These are phyloP conservation scores for Dynastes maya DNA, from an alignment of 2,888 invertebrate genomes.

Conservation along the genomic window DNA sequence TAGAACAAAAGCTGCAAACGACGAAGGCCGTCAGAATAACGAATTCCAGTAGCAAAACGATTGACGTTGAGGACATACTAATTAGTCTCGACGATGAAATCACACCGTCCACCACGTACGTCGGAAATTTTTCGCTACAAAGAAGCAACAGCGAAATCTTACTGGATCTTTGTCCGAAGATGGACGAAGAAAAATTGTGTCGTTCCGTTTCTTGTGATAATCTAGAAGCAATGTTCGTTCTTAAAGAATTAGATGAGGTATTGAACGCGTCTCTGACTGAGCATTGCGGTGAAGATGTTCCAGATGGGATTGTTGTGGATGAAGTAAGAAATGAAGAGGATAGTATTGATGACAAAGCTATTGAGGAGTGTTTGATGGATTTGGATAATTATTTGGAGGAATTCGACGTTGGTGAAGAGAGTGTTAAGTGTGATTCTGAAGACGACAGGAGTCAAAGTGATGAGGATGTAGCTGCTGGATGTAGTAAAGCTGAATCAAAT, in stretches of 20 bases:
- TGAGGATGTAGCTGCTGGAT: conserved; percentile 20
- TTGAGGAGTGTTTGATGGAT: conserved; percentile 72
- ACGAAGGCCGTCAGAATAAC: conserved; percentile 50
- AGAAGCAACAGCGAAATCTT: conserved; percentile 50
- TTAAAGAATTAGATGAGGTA: conserved; percentile 76
- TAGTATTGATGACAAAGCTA: conserved; percentile 60
- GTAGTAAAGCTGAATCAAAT: not conserved
- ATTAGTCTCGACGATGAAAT: conserved; percentile 65
- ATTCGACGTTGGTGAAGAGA: conserved; percentile 64
- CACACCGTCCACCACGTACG: not conserved
- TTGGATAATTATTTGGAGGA: conserved; percentile 73
- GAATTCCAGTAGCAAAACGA: conserved; percentile 50
- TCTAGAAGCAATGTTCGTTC: conserved; percentile 71
- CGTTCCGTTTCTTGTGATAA: conserved; percentile 54
- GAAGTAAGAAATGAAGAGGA: conserved; percentile 72
- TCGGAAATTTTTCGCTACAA: conserved; percentile 17
- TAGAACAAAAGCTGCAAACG: conserved; percentile 66
- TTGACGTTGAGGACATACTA: conserved; percentile 67
- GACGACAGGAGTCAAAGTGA: conserved; percentile 17
- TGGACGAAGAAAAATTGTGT: conserved; percentile 20
- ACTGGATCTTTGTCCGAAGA: conserved; percentile 43
- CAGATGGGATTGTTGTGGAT: conserved; percentile 66
- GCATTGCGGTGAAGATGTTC: conserved; percentile 68
- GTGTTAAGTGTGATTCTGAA: conserved; percentile 31
- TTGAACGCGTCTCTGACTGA: conserved; percentile 72